phyloP scores from a whole-genome alignment of 1,140 invertebrate genomes.

The Halyomorpha halys region DNA sequence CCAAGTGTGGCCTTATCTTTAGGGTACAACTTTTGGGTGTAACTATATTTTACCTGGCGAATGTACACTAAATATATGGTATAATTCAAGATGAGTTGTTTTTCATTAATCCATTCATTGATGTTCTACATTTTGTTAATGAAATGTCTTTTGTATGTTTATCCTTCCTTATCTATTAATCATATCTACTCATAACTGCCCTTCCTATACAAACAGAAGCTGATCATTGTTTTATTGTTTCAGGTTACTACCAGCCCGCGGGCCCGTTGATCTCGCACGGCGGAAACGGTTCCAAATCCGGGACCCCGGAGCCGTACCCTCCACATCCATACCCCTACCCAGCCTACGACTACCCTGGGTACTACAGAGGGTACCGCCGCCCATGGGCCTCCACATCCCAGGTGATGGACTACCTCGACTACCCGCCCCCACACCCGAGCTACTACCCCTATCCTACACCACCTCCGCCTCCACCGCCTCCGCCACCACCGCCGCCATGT shows the following conservation, averaged over 20 bases:
- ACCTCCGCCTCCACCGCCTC: neutral
- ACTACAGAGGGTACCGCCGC: conserved; percentile 32
- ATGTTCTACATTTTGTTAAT: too few species aligned
- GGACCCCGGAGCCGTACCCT: conserved; percentile 41
- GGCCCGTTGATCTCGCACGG: conserved; percentile 66
- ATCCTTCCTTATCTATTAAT: too few species aligned
- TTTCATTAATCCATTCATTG: too few species aligned
- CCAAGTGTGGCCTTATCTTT: too few species aligned
- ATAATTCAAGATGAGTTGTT: too few species aligned
- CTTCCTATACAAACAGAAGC: too few species aligned
- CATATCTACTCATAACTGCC: too few species aligned
- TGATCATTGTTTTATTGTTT: conserved; percentile 32
- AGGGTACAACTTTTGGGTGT: too few species aligned
- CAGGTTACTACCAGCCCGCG: conserved; percentile 80
- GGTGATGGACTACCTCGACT: conserved; percentile 34
- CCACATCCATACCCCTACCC: conserved; percentile 36
- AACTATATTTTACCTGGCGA: too few species aligned
- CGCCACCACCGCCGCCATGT: conserved; percentile 35
- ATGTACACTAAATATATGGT: too few species aligned
- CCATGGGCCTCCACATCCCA: conserved; percentile 28
- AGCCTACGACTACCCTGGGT: conserved; percentile 32
- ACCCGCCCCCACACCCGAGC: conserved; percentile 34
- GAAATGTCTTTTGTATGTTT: too few species aligned
- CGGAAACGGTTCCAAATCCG: conserved; percentile 28
- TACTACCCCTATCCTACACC: conserved; percentile 36